A percentile compares a stretch with the other conserved stretches of the same genome.
phyloP scores from a whole-genome alignment of 1,140 invertebrate species.

The Archivesica marissinica region DNA sequence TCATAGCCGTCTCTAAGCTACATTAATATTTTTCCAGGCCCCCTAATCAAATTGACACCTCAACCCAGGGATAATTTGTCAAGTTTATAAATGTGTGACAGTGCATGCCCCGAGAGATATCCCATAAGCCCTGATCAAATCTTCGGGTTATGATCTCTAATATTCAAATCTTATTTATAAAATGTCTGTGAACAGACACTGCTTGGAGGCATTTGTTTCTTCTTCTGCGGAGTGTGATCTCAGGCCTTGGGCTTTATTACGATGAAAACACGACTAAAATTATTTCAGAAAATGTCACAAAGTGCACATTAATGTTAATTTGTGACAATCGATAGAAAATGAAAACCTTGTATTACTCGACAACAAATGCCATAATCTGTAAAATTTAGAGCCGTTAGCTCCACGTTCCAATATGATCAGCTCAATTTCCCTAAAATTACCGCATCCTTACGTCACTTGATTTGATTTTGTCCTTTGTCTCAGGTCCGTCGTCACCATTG shows the following conservation, averaged over 20 bases:
- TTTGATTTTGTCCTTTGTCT: slow-evolving; percentile 52
- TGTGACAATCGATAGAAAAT: slow-evolving; percentile 47
- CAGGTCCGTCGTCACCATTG: not conserved
- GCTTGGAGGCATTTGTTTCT: slow-evolving; percentile 13
- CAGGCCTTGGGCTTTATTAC: slow-evolving; percentile 17
- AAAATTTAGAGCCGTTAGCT: slow-evolving; percentile 50
- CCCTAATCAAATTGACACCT: slow-evolving; percentile 58
- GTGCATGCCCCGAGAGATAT: slow-evolving; percentile 18
- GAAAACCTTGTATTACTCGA: slow-evolving; percentile 58
- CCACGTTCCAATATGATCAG: slow-evolving; percentile 10
- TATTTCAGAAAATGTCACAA: slow-evolving; percentile 49
- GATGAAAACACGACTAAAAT: slow-evolving; percentile 41
- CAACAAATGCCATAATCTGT: slow-evolving; percentile 43
- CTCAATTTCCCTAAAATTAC: slow-evolving; percentile 53
- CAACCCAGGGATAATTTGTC: slow-evolving; percentile 60
- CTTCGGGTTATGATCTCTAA: slow-evolving; percentile 57
- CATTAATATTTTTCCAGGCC: slow-evolving; percentile 39
- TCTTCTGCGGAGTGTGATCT: not conserved
- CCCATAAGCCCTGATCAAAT: slow-evolving; percentile 53
- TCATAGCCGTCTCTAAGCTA: not conserved
- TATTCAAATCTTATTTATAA: slow-evolving; percentile 60
- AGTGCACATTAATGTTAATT: slow-evolving; percentile 64
- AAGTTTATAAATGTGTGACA: slow-evolving; percentile 59
- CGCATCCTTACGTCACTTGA: slow-evolving; percentile 54
- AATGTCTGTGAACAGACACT: slow-evolving; percentile 33